Percentiles rank a stretch among this genome's conserved stretches.
phyloP scores from a whole-genome alignment of 2,888 invertebrate genomes.

The Cephonodes hylas region DNA sequence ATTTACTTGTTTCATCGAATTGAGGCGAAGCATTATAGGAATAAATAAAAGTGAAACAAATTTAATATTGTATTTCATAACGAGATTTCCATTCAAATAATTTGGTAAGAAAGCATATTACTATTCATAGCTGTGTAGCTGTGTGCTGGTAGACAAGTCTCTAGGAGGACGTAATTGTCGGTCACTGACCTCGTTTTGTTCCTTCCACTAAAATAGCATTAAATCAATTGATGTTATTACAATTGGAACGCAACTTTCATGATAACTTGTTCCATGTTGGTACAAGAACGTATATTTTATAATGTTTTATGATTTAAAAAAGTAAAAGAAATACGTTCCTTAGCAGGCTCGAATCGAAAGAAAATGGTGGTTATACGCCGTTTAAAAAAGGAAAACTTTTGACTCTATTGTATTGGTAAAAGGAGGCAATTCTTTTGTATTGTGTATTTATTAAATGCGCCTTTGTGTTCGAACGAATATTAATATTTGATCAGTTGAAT shows the following conservation, averaged over 20 bases:
- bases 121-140: constrained; percentile 22
- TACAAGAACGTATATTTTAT: constrained; percentile 29
- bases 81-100: constrained; percentile 11
- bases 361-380: background rate
- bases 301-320: background rate
- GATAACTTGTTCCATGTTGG: constrained; percentile 59
- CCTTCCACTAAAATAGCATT: constrained; percentile 78
- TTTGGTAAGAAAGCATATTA: constrained; percentile 25
- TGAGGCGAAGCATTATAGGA: background rate
- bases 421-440: constrained; percentile 10
- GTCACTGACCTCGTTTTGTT: constrained; percentile 76
- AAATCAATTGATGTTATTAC: constrained; percentile 81
- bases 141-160: constrained; percentile 38
- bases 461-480: constrained; percentile 5
- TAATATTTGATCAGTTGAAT: constrained; percentile 7
- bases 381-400: constrained; percentile 4
- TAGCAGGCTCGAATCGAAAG: background rate
- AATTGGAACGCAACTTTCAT: constrained; percentile 71
- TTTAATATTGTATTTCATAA: background rate
- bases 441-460: constrained; percentile 6
- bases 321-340: background rate
- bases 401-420: constrained; percentile 9
- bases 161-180: constrained; percentile 77
- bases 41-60: background rate
- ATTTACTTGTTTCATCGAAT: background rate